Percentiles rank a stretch among this genome's conserved stretches.
Evolutionary conservation across 2,113 vertebrate species (phyloP).

Genomic region (Sakesphorus luctuosus): DNA sequence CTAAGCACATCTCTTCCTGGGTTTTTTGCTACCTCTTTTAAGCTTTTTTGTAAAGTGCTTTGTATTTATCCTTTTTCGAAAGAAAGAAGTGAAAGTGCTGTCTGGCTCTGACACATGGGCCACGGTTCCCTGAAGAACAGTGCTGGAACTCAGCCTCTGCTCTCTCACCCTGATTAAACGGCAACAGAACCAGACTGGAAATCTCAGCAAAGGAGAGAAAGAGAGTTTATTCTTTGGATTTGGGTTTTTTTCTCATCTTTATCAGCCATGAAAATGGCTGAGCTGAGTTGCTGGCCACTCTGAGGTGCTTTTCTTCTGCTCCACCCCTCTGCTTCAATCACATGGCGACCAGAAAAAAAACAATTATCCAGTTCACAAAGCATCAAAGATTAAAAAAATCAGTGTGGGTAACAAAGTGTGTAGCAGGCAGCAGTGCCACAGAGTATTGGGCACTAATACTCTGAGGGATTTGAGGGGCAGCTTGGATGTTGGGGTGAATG

Average conservation of each 20-base stretch:
- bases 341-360: background rate
- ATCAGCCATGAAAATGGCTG: conserved; percentile 9
- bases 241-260: background rate
- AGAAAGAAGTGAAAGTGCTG: background rate
- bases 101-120: background rate
- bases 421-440: background rate
- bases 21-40: background rate
- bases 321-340: conserved; percentile 53
- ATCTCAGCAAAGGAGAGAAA: background rate
- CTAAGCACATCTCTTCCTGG: background rate
- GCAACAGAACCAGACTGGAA: background rate
- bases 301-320: background rate
- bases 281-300: background rate
- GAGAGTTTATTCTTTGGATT: background rate
- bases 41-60: background rate
- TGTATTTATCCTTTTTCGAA: background rate
- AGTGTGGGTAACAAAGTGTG: background rate
- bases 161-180: background rate
- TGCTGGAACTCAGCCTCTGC: background rate
- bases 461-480: background rate
- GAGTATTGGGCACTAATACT: background rate
- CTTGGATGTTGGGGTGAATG: too few species aligned
- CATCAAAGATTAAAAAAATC: background rate
- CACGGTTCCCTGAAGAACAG: background rate
- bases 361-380: background rate